These are phyloP conservation scores for Plagodis pulveraria DNA, from an alignment of 2,888 invertebrate species.

Conservation along the genomic window DNA sequence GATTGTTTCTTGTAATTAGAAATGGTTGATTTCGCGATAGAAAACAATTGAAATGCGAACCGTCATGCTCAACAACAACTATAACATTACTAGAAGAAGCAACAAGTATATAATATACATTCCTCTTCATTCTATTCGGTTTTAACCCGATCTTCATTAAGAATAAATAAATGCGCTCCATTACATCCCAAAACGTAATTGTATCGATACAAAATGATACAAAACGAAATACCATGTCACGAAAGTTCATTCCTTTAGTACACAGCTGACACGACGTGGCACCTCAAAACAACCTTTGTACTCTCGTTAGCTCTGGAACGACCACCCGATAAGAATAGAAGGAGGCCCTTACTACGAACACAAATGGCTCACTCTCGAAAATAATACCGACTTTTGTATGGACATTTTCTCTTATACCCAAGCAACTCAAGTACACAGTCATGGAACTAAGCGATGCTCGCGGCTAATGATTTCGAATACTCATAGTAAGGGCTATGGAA, in stretches of 20 bases:
- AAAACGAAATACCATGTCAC: conserved; percentile 62
- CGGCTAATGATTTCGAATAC: conserved; percentile 21
- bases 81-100: not conserved
- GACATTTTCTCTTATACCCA: conserved; percentile 1
- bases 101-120: not conserved
- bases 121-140: conserved; percentile 8
- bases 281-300: conserved; percentile 81
- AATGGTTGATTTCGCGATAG: too few species aligned
- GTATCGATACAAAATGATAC: conserved; percentile 39
- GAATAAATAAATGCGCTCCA: conserved; percentile 34
- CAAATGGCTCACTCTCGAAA: conserved; percentile 21
- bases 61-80: too few species aligned
- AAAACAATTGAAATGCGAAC: too few species aligned
- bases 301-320: conserved; percentile 75
- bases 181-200: conserved; percentile 40
- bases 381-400: conserved; percentile 2
- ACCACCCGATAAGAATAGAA: conserved; percentile 81
- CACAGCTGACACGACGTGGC: conserved; percentile 72
- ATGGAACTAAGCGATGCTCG: conserved; percentile 1
- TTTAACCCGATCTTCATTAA: conserved; percentile 26
- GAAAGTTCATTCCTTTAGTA: conserved; percentile 63
- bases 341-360: conserved; percentile 26
- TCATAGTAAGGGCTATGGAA: conserved; percentile 55
- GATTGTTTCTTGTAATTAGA: too few species aligned
- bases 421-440: conserved; percentile 4